phyloP scores from a whole-genome alignment of 2,888 invertebrate genomes.

The Drosophila melanosoma region DNA sequence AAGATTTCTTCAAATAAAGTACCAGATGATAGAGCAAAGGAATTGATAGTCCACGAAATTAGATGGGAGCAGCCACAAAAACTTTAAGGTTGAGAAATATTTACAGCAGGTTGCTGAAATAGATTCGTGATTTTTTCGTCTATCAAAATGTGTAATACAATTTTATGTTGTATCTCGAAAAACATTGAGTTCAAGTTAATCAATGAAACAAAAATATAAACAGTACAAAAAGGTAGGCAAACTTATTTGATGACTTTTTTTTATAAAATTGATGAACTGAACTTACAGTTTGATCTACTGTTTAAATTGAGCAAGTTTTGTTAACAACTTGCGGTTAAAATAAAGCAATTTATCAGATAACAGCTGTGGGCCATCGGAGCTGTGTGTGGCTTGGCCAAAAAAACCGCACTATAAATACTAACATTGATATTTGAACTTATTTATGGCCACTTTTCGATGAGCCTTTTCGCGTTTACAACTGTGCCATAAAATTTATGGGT shows the following conservation, averaged over 20 bases:
- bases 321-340: constrained; percentile 41
- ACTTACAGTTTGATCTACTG: constrained; percentile 28
- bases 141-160: too few species aligned
- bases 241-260: constrained; percentile 32
- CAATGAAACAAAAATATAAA: constrained; percentile 1
- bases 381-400: constrained; percentile 8
- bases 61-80: background rate
- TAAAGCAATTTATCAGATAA: constrained; percentile 58
- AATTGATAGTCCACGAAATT: background rate
- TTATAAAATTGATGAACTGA: constrained; percentile 19
- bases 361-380: constrained; percentile 47
- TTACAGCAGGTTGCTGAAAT: background rate
- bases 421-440: constrained; percentile 71
- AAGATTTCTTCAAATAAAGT: constrained; percentile 3
- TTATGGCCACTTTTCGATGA: constrained; percentile 78
- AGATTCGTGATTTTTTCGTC: background rate
- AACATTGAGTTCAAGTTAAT: constrained; percentile 1
- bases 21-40: background rate
- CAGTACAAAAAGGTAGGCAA: constrained; percentile 1
- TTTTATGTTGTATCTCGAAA: background rate
- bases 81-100: background rate
- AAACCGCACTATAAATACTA: constrained; percentile 72
- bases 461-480: constrained; percentile 75
- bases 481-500: constrained; percentile 72
- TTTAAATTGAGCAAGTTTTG: constrained; percentile 16